Evolutionary conservation across 2,113 vertebrate species (phyloP).

Genomic region (Eira barbara): DNA sequence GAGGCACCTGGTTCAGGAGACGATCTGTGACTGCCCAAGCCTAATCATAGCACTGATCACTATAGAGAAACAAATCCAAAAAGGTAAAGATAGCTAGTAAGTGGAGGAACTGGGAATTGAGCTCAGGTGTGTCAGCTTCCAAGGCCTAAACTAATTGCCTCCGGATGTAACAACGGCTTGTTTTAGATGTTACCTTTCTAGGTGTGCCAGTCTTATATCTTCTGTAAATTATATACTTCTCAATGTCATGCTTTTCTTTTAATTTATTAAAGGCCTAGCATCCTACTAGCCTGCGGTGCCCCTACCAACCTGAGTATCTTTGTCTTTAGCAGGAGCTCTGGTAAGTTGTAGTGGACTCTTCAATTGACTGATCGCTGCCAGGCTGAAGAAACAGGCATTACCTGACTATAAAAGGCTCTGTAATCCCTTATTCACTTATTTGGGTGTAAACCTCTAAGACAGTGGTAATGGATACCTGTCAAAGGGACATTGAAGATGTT

Average conservation of each 20-base stretch:
- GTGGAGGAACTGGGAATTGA: background rate
- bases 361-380: background rate
- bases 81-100: background rate
- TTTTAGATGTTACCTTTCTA: background rate
- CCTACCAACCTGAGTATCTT: background rate
- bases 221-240: background rate
- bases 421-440: background rate
- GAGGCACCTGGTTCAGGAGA: background rate
- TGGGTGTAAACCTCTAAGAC: background rate
- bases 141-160: background rate
- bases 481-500: background rate
- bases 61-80: background rate
- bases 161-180: background rate
- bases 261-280: background rate
- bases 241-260: background rate
- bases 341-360: background rate
- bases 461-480: background rate
- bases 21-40: background rate
- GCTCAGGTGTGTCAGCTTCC: background rate
- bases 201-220: background rate
- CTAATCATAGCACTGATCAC: background rate
- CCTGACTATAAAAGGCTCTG: background rate
- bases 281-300: background rate
- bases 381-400: background rate
- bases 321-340: background rate